phyloP scores from a whole-genome alignment of 2,113 vertebrate genomes.

The Tympanuchus pallidicinctus region DNA sequence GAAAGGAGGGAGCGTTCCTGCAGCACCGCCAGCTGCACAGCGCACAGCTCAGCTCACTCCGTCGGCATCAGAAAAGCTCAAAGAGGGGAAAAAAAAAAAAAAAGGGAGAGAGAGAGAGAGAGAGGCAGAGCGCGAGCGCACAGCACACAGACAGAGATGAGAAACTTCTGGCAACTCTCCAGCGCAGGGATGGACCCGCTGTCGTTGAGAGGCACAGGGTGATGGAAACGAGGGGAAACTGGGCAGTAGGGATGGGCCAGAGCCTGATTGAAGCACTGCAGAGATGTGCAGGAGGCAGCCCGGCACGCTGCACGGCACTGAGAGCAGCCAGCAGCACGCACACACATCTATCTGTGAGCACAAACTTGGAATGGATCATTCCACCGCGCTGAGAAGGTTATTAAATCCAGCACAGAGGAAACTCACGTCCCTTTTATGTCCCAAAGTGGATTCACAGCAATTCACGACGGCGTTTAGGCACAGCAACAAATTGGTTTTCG shows the following conservation, averaged over 20 bases:
- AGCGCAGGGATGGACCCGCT: constrained; percentile 72
- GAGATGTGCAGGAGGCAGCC: constrained; percentile 62
- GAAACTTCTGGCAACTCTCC: constrained; percentile 80
- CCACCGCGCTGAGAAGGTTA: constrained; percentile 44
- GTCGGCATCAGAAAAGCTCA: constrained; percentile 73
- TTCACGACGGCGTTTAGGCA: constrained; percentile 50
- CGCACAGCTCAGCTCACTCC: constrained; percentile 76
- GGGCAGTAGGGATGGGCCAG: constrained; percentile 48
- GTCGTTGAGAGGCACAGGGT: constrained; percentile 59
- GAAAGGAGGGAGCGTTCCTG: not conserved
- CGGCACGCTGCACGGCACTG: not conserved
- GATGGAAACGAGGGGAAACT: constrained; percentile 70
- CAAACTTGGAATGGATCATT: constrained; percentile 52
- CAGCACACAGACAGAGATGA: constrained; percentile 75
- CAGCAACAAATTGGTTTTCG: constrained; percentile 43
- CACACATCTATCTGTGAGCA: not conserved
- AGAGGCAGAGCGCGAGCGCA: constrained; percentile 17
- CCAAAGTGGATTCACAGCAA: constrained; percentile 34
- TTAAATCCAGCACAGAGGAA: constrained; percentile 43
- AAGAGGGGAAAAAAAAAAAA: not conserved
- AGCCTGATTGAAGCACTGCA: constrained; percentile 40
- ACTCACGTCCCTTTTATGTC: constrained; percentile 39
- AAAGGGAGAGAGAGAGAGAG: not conserved
- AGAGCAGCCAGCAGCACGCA: not conserved
- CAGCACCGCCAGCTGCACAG: constrained; percentile 56